Evolutionary conservation across 2,113 vertebrate genomes (phyloP).

Genomic region (Melanotaenia duboulayi): DNA sequence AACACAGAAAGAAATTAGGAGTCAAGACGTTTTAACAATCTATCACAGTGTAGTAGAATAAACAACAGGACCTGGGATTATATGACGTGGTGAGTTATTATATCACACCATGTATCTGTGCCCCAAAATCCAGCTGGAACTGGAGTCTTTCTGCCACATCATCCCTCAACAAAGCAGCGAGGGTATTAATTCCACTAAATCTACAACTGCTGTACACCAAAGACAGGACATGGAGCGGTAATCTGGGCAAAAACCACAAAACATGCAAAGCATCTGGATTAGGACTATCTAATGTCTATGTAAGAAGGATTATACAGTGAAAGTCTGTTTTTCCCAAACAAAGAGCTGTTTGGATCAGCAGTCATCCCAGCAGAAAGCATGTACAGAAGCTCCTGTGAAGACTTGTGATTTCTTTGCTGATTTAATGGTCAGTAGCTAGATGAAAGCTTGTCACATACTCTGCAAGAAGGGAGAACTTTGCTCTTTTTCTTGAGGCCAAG

Average conservation of each 20-base stretch:
- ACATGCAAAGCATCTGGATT: slow-evolving; percentile 38
- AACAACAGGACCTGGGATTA: background rate
- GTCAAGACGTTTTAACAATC: no score
- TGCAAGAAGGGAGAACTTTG: no score
- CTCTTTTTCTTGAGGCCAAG: no score
- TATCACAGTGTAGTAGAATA: background rate
- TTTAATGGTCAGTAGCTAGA: background rate
- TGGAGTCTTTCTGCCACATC: slow-evolving; percentile 1
- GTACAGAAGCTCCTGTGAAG: background rate
- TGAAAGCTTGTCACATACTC: no score
- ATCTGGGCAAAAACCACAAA: slow-evolving; percentile 25
- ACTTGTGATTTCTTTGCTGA: background rate
- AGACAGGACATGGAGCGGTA: slow-evolving; percentile 1
- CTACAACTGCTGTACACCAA: slow-evolving; percentile 21
- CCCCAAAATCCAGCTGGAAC: slow-evolving; percentile 1
- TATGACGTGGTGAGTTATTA: background rate
- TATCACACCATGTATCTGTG: background rate
- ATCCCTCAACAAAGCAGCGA: slow-evolving; percentile 38
- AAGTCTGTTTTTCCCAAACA: slow-evolving; percentile 32
- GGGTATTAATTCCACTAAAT: slow-evolving; percentile 45
- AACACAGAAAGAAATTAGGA: no score
- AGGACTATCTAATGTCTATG: slow-evolving; percentile 17
- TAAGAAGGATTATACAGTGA: slow-evolving; percentile 32
- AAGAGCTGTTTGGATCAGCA: background rate
- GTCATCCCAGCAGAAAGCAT: background rate